Percentiles rank a stretch among this genome's conserved stretches.
phyloP scores from a whole-genome alignment of 1,140 invertebrate genomes.

The Archivesica marissinica region DNA sequence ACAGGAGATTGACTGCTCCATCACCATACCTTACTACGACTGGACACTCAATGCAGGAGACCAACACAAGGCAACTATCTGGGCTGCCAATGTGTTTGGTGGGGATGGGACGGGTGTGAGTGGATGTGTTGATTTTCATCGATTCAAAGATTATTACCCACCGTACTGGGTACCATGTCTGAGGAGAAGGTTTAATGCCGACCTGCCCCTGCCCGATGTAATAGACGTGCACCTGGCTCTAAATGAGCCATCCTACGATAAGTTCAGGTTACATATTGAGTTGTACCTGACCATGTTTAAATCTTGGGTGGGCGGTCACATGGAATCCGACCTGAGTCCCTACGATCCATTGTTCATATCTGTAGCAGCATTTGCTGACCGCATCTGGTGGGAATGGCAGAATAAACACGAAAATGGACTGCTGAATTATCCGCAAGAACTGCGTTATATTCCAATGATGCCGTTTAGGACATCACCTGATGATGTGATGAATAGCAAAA shows the following conservation, averaged over 20 bases:
- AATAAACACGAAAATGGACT: conserved; percentile 67
- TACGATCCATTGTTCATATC: conserved; percentile 78
- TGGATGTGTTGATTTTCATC: conserved; percentile 76
- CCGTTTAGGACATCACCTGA: conserved; percentile 74
- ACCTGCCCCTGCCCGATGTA: conserved; percentile 71
- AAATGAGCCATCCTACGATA: conserved; percentile 68
- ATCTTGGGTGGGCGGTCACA: conserved; percentile 76
- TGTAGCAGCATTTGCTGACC: conserved; percentile 74
- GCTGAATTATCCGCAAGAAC: conserved; percentile 64
- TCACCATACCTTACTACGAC: conserved; percentile 78
- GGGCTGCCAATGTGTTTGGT: conserved; percentile 76
- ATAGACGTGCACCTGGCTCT: conserved; percentile 74
- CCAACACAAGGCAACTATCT: conserved; percentile 69
- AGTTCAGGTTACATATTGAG: conserved; percentile 73
- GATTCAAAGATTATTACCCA: conserved; percentile 75
- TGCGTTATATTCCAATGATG: conserved; percentile 70
- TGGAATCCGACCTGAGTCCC: conserved; percentile 68
- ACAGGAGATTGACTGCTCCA: conserved; percentile 70
- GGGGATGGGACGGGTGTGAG: conserved; percentile 69
- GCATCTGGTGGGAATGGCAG: conserved; percentile 77
- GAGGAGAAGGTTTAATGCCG: conserved; percentile 69
- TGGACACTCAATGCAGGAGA: conserved; percentile 78
- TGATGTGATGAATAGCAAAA: conserved; percentile 71
- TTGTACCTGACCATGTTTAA: conserved; percentile 68
- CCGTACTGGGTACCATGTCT: conserved; percentile 74